Evolutionary conservation across 2,113 vertebrate genomes (phyloP).

Genomic region (Oryzias woworae): DNA sequence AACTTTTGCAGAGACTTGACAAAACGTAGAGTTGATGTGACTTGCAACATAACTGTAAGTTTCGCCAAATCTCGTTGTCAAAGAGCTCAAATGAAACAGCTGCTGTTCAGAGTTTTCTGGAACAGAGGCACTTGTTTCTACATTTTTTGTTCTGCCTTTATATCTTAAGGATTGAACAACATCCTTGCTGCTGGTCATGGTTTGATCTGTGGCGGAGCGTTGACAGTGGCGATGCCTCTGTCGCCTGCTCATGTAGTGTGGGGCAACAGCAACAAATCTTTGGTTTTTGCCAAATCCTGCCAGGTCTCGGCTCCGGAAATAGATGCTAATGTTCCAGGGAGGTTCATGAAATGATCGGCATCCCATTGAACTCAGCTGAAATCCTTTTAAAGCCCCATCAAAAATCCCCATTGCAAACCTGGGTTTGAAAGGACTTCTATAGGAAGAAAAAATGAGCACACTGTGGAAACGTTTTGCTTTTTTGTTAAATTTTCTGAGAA

Average conservation of each 20-base stretch:
- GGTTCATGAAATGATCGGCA: slow-evolving; percentile 59
- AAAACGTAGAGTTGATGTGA: slow-evolving; percentile 73
- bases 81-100: slow-evolving; percentile 72
- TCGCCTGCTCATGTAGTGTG: slow-evolving; percentile 25
- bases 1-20: slow-evolving; percentile 11
- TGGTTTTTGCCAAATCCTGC: slow-evolving; percentile 9
- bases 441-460: slow-evolving; percentile 50
- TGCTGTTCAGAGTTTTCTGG: slow-evolving; percentile 36
- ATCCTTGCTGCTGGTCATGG: slow-evolving; percentile 9
- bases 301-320: slow-evolving; percentile 54
- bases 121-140: slow-evolving; percentile 6
- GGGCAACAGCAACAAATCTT: slow-evolving; percentile 9
- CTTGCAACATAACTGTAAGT: slow-evolving; percentile 71
- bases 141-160: slow-evolving; percentile 12
- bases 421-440: slow-evolving; percentile 51
- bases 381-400: slow-evolving; percentile 32
- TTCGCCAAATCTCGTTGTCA: slow-evolving; percentile 71
- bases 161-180: background rate
- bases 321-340: slow-evolving; percentile 65
- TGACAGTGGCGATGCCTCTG: slow-evolving; percentile 42
- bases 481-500: slow-evolving; percentile 9
- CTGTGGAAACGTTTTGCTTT: slow-evolving; percentile 21
- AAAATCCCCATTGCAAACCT: slow-evolving; percentile 64
- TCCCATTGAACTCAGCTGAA: slow-evolving; percentile 38
- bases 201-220: slow-evolving; percentile 17